Evolutionary conservation across 2,797 vertebrate species (phyloP).

Genomic region (Hoplostethus atlanticus): DNA sequence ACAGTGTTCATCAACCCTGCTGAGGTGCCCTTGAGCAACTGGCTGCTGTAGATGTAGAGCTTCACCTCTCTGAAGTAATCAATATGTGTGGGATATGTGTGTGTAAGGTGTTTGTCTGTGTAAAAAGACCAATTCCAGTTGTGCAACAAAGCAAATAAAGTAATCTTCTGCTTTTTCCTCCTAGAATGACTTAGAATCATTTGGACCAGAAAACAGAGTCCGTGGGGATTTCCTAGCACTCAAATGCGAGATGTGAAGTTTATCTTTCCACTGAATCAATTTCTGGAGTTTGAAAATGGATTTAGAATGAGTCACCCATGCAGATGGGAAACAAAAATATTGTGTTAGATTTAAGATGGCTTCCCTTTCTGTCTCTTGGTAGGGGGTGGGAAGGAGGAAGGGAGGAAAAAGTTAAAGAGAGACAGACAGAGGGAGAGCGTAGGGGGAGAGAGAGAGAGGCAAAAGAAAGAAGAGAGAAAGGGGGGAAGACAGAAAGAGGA

Average conservation of each 20-base stretch:
- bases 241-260: slow-evolving; percentile 34
- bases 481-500: slow-evolving; percentile 51
- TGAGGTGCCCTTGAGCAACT: too few relatives aligned
- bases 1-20: background rate
- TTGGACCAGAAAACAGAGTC: slow-evolving; percentile 19
- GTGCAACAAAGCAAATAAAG: slow-evolving; percentile 10
- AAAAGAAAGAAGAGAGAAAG: background rate
- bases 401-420: slow-evolving; percentile 43
- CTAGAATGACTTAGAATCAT: background rate
- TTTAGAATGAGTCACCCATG: slow-evolving; percentile 14
- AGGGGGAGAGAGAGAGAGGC: slow-evolving; percentile 14
- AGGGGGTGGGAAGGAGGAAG: slow-evolving; percentile 18
- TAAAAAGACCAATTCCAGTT: slow-evolving; percentile 24
- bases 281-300: slow-evolving; percentile 36
- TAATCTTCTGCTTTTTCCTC: slow-evolving; percentile 11
- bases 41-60: too few relatives aligned
- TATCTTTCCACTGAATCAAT: slow-evolving; percentile 42
- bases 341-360: slow-evolving; percentile 54
- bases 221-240: slow-evolving; percentile 12
- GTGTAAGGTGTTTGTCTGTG: background rate
- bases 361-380: slow-evolving; percentile 40
- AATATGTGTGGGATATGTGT: background rate
- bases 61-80: background rate
- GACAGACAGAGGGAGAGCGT: slow-evolving; percentile 4
- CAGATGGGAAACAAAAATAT: slow-evolving; percentile 35